Evolutionary conservation across 2,888 invertebrate species (phyloP).

Genomic region (Liodrosophila aerea): DNA sequence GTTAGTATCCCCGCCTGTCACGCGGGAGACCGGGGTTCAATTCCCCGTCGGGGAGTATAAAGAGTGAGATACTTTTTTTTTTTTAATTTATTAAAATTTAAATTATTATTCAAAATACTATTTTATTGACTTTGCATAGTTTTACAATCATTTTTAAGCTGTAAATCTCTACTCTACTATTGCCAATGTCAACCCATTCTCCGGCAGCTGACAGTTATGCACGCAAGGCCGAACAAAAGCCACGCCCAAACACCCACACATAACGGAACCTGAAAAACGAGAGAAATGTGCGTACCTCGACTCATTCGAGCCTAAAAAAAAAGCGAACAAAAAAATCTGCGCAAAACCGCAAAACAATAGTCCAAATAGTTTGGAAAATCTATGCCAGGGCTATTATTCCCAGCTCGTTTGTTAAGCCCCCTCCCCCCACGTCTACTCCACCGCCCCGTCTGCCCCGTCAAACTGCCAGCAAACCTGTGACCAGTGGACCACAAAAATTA

Average conservation of each 20-base stretch:
- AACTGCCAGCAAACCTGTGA: conserved; percentile 24
- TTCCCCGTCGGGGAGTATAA: conserved; percentile 64
- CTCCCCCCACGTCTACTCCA: background rate
- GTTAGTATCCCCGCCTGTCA: conserved; percentile 67
- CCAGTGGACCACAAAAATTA: conserved; percentile 75
- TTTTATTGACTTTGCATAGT: conserved; percentile 12
- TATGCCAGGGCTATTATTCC: conserved; percentile 45
- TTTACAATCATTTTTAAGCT: conserved; percentile 7
- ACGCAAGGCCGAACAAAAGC: conserved; percentile 33
- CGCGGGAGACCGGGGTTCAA: conserved; percentile 68
- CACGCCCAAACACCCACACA: conserved; percentile 54
- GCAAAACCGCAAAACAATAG: conserved; percentile 72
- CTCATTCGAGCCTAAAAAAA: conserved; percentile 60
- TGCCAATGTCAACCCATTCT: conserved; percentile 24
- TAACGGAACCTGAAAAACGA: conserved; percentile 23
- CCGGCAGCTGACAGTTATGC: conserved; percentile 9
- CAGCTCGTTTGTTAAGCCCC: background rate
- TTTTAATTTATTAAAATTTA: conserved; percentile 3
- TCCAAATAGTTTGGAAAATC: conserved; percentile 59
- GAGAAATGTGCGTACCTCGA: conserved; percentile 61
- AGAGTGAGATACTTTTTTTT: background rate
- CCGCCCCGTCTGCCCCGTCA: background rate
- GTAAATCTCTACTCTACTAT: conserved; percentile 11
- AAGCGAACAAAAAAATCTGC: conserved; percentile 53
- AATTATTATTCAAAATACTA: background rate